Evolutionary conservation across 2,797 vertebrate genomes (phyloP), one percentile per base, ranked within the genome.

Genomic region (Discoglossus pictus): DNA sequence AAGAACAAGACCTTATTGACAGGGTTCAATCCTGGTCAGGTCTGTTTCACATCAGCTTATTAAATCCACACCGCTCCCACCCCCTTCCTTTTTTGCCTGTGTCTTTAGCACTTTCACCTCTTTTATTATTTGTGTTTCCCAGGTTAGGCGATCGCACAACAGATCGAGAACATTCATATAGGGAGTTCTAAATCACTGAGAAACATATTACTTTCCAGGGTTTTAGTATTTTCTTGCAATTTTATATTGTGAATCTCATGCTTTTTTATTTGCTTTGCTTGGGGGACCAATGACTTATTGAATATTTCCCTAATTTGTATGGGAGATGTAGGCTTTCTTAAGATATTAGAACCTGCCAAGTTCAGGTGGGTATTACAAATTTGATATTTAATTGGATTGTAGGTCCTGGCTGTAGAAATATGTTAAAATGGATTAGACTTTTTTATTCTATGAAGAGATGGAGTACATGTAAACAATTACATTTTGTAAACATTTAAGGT

Each of bases 1-100:
- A 89, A 87, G 90, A 93, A 92, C 86, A 89, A 91, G 91, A 92
- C 89, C 87, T 91, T 89, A 89, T 83, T 92, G 92, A 92, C 90
- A 87, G 84, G 74, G 79, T 83, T 87, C 79, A 85, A 78, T 84
- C 76, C 72, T 47, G 75, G 74, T 79, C 74, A 76, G 77, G 76
- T 79, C 88, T 91, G 84, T 82, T 87, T 87, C 78, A 72, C 75
- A 79, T 88, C 85, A 88, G 15, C 68, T 76, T 82, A 77, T 75
- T 60, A 70, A 81, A 77, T 67, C 82, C 81, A 79, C 73, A 46
- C 56, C 72, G 63, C 36, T 64, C 61, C 74, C 63, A 48, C 15
- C 61, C 35, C 66, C 43, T 53, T 25, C 35, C 20, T 6, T 47
- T 15, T 76, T 74, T 71, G 61, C 16, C 12, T 54, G 48, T 3